Base-by-base conservation (phyloP, 2,888 invertebrate genomes). In the Scotopteryx bipunctaria region DNA sequence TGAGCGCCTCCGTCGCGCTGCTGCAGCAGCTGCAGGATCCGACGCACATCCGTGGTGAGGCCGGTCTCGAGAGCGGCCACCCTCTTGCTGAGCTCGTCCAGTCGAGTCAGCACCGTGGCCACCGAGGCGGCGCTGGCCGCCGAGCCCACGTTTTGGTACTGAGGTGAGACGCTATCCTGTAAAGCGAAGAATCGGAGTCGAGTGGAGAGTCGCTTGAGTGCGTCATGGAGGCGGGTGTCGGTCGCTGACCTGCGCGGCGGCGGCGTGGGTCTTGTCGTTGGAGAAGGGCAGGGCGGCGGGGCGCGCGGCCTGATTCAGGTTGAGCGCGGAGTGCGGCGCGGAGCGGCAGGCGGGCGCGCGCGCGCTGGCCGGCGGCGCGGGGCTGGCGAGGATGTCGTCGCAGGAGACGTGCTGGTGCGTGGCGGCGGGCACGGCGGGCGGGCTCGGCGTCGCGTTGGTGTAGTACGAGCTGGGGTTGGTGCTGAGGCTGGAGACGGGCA, bases 61-160 rank as follows among this genome's bases (percentile, higher is more conserved):
- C 94, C 93, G 56, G 92, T 92, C 77, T 96, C 96, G 67, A 96
- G 84, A 40, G 93, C 91, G 36, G 94, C 93, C 61, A 96, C 92
- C 63, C 93, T 93, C 71, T 92, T 91, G 68, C 93, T 92, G 55
- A 95, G 83, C 69, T 94, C 93, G 67, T 95, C 95, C 73, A 95
- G 91, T 68, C 94, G 91, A 54, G 91, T 87, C 69, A 93, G 91
- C 63, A 95, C 92, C 63, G 91, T 76, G 69, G 91, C 77, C 71
- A 92, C 83, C 59, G 87, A 83, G 2, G 85, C 85, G 19, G 84
- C 81, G 1, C 78, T 68, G 13, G 84, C 82, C 4, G 80, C 78
- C 0, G 82, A 54, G 14, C 87, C 86, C 13, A 90, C 80, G 55
- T 90, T 91, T 61, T 91, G 91, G 58, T 91, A 91, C 57, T 90